phyloP scores from a whole-genome alignment of 2,797 vertebrate species.

The Buphagus erythrorhynchus region DNA sequence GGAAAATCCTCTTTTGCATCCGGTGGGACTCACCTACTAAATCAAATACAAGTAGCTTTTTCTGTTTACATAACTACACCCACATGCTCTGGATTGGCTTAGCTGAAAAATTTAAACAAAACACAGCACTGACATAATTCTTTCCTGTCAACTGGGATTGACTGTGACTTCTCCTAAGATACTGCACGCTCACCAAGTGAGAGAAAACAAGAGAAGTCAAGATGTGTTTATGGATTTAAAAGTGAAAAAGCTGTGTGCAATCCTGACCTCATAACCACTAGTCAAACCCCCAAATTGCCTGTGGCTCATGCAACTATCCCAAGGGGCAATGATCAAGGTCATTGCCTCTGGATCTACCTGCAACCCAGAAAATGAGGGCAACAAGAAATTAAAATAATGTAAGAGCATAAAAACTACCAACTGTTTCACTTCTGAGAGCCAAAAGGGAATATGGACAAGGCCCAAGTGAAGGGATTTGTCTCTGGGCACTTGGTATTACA shows the following conservation, averaged over 20 bases:
- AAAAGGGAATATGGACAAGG: background rate
- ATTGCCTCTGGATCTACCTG: background rate
- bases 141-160: background rate
- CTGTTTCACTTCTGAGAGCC: background rate
- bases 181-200: background rate
- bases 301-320: background rate
- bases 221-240: background rate
- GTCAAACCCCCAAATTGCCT: background rate
- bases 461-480: background rate
- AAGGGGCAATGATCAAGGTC: background rate
- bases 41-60: conserved; percentile 9
- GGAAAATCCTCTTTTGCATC: conserved; percentile 1
- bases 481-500: background rate
- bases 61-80: background rate
- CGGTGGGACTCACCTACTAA: conserved; percentile 36
- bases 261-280: background rate
- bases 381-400: background rate
- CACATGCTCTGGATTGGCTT: background rate
- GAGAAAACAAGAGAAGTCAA: background rate
- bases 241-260: background rate
- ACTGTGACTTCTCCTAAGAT: background rate
- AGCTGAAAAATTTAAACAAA: background rate
- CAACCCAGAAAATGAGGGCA: background rate
- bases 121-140: background rate
- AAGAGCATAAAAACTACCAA: background rate